phyloP scores from a whole-genome alignment of 2,888 invertebrate species.

The Furcula furcula region DNA sequence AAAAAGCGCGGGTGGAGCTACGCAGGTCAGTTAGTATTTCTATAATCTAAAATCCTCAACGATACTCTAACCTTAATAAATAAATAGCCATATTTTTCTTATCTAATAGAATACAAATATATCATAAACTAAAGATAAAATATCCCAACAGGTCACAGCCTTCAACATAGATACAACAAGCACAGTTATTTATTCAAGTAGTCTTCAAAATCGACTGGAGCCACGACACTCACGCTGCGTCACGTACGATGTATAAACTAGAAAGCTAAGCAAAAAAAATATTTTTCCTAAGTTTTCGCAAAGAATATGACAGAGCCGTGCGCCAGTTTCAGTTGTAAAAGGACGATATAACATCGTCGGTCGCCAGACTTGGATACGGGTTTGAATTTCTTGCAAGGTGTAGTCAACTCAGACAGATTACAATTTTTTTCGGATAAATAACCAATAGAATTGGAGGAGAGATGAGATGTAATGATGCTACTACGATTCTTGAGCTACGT shows the following conservation, averaged over 20 bases:
- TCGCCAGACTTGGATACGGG: conserved; percentile 22
- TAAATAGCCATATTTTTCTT: too few relatives aligned
- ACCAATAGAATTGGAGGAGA: too few relatives aligned
- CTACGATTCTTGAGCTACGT: too few relatives aligned
- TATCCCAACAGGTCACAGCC: background rate
- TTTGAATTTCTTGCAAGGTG: conserved; percentile 13
- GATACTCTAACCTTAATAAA: too few relatives aligned
- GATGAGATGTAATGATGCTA: too few relatives aligned
- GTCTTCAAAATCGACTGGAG: conserved; percentile 9
- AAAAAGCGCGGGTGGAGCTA: too few relatives aligned
- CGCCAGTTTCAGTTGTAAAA: conserved; percentile 29
- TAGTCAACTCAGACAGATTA: conserved; percentile 14
- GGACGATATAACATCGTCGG: conserved; percentile 30
- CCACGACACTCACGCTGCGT: conserved; percentile 6
- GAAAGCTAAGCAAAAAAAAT: conserved; percentile 22
- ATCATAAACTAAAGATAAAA: too few relatives aligned
- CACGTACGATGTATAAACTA: conserved; percentile 31
- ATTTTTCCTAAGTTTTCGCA: conserved; percentile 29
- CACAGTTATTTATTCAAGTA: background rate
- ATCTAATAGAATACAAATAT: too few relatives aligned
- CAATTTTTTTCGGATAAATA: too few relatives aligned
- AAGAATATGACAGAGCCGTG: conserved; percentile 32
- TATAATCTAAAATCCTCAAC: too few relatives aligned
- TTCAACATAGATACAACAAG: background rate
- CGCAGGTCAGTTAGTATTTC: too few relatives aligned